Evolutionary conservation across 2,888 invertebrate species (phyloP), one percentile per base, ranked within the genome.

Genomic region (Smittia sp.): DNA sequence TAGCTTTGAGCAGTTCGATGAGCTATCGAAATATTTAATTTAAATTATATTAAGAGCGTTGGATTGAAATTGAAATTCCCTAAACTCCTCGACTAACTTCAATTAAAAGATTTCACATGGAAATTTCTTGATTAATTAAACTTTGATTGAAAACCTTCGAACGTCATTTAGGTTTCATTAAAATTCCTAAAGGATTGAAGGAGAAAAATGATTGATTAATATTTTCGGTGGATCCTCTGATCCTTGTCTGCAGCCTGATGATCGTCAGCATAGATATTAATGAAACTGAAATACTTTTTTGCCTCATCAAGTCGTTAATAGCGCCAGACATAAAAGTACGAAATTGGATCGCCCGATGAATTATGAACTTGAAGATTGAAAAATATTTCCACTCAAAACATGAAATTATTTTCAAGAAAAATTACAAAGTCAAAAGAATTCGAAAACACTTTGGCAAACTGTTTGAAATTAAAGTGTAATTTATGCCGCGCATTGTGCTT

Each of bases 161-260:
- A 63, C 7, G 11, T 62, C 62, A 18, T 62, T 18, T 62, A 63
- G 27, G 4, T 63, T 27, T 63, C 63, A 58, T 58, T 58, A 58
- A 22, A 46, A 13, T 58, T 22, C 22, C 6, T 18, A 25, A 63
- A 25, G 63, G 25, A 63, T 25, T 25, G 25, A 63, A 63, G 63
- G 63, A 63, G 3, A 1, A 18, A 58, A 20, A 69, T 69, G 69
- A 69, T 69, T 69, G 69, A 69, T 69, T 54, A 69, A 24, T 46
- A 15, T 24, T 58, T 58, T 58, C 58, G 58, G 58, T 24, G 46
- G 13, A n/a, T 46, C 46, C 6, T 13, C 18, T 58, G 18, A 11
- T 68, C 20, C 20, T 18, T 13, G 41, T 9, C 15, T 24, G 1
- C 13, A 39, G 41, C 41, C 68, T 68, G 68, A 68, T 41, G 68